A percentile compares a stretch with the other conserved stretches of the same genome.
These are phyloP conservation scores for Schizopygopsis malacanthus DNA, from an alignment of 2,797 vertebrate genomes.

Conservation along the genomic window DNA sequence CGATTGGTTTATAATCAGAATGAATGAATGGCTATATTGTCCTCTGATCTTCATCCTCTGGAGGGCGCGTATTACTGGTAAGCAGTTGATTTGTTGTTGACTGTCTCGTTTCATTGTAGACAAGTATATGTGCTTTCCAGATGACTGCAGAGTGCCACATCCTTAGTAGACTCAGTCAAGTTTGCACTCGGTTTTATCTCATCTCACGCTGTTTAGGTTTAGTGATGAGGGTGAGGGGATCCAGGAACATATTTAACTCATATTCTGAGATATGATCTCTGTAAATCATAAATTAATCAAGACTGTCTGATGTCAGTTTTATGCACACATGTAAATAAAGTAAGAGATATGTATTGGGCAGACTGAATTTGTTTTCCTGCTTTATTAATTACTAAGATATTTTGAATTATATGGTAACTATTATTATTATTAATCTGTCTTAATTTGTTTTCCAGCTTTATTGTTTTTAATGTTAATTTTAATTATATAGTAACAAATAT, in stretches of 20 bases:
- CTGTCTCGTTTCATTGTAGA: background rate
- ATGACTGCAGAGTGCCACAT: background rate
- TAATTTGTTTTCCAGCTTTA: background rate
- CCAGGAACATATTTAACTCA: background rate
- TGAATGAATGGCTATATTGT: background rate
- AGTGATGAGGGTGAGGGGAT: background rate
- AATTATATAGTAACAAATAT: background rate
- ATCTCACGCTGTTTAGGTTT: background rate
- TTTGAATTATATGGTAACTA: background rate
- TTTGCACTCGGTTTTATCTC: conserved; percentile 6
- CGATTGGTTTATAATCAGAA: background rate
- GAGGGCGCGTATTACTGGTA: background rate
- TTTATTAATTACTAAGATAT: background rate
- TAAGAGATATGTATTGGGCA: conserved; percentile 34
- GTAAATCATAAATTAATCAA: conserved; percentile 14
- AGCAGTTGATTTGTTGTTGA: background rate
- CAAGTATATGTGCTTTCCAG: background rate
- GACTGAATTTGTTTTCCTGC: background rate
- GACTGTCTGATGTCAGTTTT: conserved; percentile 13
- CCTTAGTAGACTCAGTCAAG: background rate
- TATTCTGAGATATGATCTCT: background rate
- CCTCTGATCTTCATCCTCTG: conserved; percentile 19
- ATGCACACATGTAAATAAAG: conserved; percentile 67
- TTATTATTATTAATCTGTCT: background rate
- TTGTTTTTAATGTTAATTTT: background rate